These are phyloP conservation scores for Diploscapter pachys DNA, from an alignment of 1,140 invertebrate species.

Conservation along the genomic window DNA sequence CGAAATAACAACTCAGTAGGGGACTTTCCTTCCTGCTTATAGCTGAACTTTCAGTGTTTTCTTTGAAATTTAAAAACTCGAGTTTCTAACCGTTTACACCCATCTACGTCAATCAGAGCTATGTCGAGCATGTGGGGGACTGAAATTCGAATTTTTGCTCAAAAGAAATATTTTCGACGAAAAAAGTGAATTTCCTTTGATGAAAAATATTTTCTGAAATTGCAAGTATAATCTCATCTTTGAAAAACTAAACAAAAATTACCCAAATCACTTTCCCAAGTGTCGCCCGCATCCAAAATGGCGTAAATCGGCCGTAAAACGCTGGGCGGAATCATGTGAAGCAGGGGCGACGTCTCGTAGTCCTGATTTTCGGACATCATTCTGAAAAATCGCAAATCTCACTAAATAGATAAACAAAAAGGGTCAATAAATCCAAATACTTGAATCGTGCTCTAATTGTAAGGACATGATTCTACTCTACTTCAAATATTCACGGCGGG, in stretches of 20 bases:
- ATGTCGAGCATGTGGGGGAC: slow-evolving; percentile 25
- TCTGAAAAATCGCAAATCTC: too few species aligned
- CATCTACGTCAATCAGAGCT: slow-evolving; percentile 62
- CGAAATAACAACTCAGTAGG: slow-evolving; percentile 67
- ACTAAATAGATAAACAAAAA: too few species aligned
- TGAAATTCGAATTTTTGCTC: too few species aligned
- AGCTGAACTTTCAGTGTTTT: too few species aligned
- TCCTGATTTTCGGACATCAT: too few species aligned
- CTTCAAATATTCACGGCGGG: too few species aligned
- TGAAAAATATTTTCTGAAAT: slow-evolving; percentile 62
- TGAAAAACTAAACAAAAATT: slow-evolving; percentile 27
- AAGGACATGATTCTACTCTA: too few species aligned
- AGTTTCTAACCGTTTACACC: slow-evolving; percentile 50
- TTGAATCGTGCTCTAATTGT: too few species aligned
- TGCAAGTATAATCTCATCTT: neutral
- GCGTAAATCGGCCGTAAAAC: slow-evolving; percentile 65
- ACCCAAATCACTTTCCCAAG: slow-evolving; percentile 73
- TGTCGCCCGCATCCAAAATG: slow-evolving; percentile 73
- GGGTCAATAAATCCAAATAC: too few species aligned
- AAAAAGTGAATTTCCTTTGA: neutral
- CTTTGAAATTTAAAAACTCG: too few species aligned
- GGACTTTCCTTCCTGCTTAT: slow-evolving; percentile 67
- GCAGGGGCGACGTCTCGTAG: neutral
- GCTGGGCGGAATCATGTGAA: slow-evolving; percentile 9
- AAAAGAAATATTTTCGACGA: too few species aligned